Percentiles rank a stretch among this genome's conserved stretches.
phyloP scores from a whole-genome alignment of 2,113 vertebrate genomes.

The Cottus gobio region DNA sequence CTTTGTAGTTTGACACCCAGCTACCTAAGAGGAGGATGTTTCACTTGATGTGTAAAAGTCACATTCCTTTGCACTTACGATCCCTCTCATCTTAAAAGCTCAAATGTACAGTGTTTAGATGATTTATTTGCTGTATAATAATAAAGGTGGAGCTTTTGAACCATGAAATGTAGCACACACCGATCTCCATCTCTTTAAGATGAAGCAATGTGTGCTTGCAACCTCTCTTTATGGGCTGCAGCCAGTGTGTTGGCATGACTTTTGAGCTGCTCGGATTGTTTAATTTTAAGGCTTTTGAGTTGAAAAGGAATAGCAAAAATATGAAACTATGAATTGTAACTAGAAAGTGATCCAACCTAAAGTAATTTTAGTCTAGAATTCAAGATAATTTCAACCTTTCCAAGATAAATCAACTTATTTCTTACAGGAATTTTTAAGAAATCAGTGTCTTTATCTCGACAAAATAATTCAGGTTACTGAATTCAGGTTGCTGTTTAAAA shows the following conservation, averaged over 20 bases:
- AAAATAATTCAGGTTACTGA: not conserved
- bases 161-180: not conserved
- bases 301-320: not conserved
- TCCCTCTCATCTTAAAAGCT: not conserved
- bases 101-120: conserved; percentile 15
- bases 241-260: not conserved
- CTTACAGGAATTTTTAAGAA: not conserved
- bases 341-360: not conserved
- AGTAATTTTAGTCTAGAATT: not conserved
- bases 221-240: not conserved
- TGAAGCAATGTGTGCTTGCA: not conserved
- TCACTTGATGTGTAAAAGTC: not conserved
- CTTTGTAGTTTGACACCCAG: not conserved
- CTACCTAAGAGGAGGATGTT: not conserved
- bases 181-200: not conserved
- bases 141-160: not conserved
- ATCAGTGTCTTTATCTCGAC: not conserved
- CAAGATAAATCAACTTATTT: not conserved
- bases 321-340: not conserved
- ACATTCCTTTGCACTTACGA: not conserved
- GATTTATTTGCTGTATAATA: not conserved
- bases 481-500: not conserved
- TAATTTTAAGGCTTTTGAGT: not conserved
- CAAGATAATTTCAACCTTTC: not conserved
- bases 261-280: not conserved